phyloP scores from a whole-genome alignment of 1,140 invertebrate species.

The Eulimnadia texana region DNA sequence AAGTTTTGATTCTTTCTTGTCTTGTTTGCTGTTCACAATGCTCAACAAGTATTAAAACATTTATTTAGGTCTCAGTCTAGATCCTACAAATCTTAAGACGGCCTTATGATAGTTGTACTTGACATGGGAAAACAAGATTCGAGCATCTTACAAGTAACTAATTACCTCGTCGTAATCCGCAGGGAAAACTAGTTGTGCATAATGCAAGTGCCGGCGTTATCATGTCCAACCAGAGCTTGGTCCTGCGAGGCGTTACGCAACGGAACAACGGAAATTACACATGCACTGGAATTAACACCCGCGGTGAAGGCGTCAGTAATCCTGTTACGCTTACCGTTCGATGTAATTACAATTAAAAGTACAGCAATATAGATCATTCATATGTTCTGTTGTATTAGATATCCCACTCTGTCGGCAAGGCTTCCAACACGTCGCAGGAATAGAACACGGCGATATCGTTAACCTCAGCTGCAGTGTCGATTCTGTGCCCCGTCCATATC shows the following conservation, averaged over 20 bases:
- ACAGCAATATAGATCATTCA: not conserved
- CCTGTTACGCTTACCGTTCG: constrained; percentile 60
- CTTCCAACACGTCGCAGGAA: not conserved
- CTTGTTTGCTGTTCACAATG: not conserved
- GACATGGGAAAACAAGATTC: not conserved
- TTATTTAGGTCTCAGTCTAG: not conserved
- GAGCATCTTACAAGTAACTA: not conserved
- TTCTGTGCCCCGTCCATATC: constrained; percentile 1
- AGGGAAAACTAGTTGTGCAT: constrained; percentile 1
- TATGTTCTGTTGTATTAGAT: not conserved
- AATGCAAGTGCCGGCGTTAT: constrained; percentile 24
- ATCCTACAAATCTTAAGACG: not conserved
- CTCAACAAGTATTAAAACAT: not conserved
- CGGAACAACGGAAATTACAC: constrained; percentile 22
- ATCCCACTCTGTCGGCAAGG: constrained; percentile 7
- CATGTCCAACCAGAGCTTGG: constrained; percentile 25
- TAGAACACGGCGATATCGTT: constrained; percentile 7
- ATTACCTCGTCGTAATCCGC: not conserved
- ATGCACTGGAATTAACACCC: constrained; percentile 24
- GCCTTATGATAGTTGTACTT: not conserved
- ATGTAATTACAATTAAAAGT: constrained; percentile 46
- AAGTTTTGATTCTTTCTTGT: not conserved
- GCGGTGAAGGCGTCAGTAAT: constrained; percentile 26
- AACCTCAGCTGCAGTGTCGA: constrained; percentile 9
- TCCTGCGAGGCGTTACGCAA: constrained; percentile 22